These are phyloP conservation scores for Bagarius yarrelli DNA, from an alignment of 2,113 vertebrate species.

Conservation along the genomic window DNA sequence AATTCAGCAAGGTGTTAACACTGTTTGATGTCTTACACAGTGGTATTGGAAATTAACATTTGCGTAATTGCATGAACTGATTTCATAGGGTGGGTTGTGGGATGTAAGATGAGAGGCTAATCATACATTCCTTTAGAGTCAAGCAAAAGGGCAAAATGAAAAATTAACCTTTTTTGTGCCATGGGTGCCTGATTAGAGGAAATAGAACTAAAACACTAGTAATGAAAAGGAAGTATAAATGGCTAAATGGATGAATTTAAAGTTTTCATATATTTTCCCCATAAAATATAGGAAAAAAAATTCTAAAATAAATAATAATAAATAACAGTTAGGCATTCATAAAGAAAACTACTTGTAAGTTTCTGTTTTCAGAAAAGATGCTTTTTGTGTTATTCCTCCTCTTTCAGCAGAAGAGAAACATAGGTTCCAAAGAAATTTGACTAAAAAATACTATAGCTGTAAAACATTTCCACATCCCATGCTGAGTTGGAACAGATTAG, in stretches of 20 bases:
- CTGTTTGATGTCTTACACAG: constrained; percentile 7
- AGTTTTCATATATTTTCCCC: constrained; percentile 12
- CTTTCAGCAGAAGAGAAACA: background rate
- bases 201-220: constrained; percentile 24
- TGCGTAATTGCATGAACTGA: constrained; percentile 33
- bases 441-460: background rate
- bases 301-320: background rate
- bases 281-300: background rate
- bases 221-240: constrained; percentile 21
- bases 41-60: constrained; percentile 17
- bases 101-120: constrained; percentile 41
- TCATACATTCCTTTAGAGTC: constrained; percentile 46
- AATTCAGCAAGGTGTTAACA: constrained; percentile 18
- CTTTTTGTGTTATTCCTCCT: constrained; percentile 10
- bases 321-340: background rate
- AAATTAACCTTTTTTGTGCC: constrained; percentile 44
- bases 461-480: background rate
- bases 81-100: constrained; percentile 39
- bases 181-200: constrained; percentile 46
- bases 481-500: constrained; percentile 3
- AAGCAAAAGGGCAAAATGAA: constrained; percentile 47
- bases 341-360: background rate
- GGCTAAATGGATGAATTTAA: background rate
- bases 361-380: background rate
- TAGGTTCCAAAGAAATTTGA: constrained; percentile 10